These are phyloP conservation scores for Nemotelus pantherinus DNA, from an alignment of 2,888 invertebrate genomes.

Conservation along the genomic window DNA sequence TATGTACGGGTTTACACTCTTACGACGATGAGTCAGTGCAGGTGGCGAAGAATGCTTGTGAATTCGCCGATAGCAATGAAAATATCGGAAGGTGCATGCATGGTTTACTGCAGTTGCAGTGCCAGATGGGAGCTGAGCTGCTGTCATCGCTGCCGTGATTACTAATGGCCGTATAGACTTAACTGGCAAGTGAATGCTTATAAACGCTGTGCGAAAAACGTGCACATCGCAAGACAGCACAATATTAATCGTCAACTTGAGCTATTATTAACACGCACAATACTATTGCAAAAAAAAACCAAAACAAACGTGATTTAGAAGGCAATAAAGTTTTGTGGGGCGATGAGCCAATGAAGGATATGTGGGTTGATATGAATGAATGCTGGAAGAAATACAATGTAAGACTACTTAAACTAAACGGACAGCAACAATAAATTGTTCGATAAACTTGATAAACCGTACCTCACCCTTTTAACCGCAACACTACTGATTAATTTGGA, in stretches of 20 bases:
- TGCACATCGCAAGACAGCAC: not conserved
- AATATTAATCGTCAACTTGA: not conserved
- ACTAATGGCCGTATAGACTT: not conserved
- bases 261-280: not conserved
- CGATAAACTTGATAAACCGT: no score
- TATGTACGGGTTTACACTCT: no score
- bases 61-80: not conserved
- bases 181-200: not conserved
- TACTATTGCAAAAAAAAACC: not conserved
- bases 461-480: no score
- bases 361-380: not conserved
- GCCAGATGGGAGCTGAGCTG: not conserved
- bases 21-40: not conserved
- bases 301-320: constrained; percentile 29
- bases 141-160: not conserved
- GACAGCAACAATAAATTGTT: no score
- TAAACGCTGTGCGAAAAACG: not conserved
- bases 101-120: not conserved
- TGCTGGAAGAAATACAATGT: not conserved
- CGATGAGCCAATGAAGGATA: not conserved
- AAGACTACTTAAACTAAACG: no score
- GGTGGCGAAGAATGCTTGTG: not conserved
- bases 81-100: not conserved
- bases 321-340: not conserved
- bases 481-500: no score